These are phyloP conservation scores for Pantelozetes paolii DNA, from an alignment of 2,888 invertebrate genomes.

Conservation along the genomic window DNA sequence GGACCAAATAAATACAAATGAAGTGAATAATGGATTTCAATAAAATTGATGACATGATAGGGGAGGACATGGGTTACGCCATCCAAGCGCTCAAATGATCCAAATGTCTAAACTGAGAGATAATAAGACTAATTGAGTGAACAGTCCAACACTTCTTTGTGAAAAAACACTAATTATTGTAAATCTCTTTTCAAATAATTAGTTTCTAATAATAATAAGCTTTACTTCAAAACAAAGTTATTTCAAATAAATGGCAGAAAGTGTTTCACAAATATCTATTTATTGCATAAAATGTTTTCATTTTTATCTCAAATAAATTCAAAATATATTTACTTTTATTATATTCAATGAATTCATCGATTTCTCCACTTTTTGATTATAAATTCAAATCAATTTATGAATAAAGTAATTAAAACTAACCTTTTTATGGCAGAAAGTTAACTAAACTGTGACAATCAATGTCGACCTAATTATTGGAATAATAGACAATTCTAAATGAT, in stretches of 20 bases:
- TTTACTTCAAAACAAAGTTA: not conserved
- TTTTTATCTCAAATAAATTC: too few species aligned
- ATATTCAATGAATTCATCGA: too few species aligned
- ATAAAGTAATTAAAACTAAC: too few species aligned
- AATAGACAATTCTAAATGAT: too few species aligned
- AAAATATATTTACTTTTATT: too few species aligned
- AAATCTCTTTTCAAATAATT: not conserved
- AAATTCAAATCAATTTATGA: too few species aligned
- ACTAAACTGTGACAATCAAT: too few species aligned
- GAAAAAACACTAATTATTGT: not conserved
- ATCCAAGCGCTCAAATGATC: not conserved
- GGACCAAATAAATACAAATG: not conserved
- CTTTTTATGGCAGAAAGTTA: too few species aligned
- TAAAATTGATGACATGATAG: slow-evolving; percentile 33
- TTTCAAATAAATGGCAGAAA: not conserved
- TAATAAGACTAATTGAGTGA: not conserved
- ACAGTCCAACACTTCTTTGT: not conserved
- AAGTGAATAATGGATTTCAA: not conserved
- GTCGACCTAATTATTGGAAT: too few species aligned
- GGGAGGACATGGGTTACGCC: slow-evolving; percentile 10
- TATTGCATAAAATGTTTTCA: too few species aligned
- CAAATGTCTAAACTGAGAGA: not conserved
- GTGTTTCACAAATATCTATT: too few species aligned
- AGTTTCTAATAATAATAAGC: not conserved
- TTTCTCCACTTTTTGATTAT: too few species aligned